These are phyloP conservation scores for Polyodon spathula DNA, from an alignment of 2,113 vertebrate genomes.

Conservation along the genomic window DNA sequence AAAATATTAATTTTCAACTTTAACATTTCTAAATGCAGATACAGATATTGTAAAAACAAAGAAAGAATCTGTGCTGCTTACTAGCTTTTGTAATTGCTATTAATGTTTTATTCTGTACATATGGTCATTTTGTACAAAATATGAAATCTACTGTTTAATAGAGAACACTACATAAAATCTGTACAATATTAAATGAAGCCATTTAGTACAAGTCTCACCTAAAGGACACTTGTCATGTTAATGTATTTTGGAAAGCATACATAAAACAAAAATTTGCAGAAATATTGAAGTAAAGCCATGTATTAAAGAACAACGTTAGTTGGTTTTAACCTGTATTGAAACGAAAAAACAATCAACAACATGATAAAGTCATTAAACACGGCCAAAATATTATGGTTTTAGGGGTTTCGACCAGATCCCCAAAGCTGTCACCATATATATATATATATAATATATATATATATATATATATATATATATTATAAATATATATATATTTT, in stretches of 20 bases:
- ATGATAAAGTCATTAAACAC: too few species aligned
- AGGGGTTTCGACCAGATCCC: too few species aligned
- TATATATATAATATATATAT: not conserved
- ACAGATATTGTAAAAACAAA: conserved; percentile 25
- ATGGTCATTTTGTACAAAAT: conserved; percentile 95
- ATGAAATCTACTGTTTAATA: conserved; percentile 96
- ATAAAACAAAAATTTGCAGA: conserved; percentile 45
- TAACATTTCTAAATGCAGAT: conserved; percentile 42
- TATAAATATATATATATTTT: conserved; percentile 9
- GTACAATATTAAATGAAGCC: conserved; percentile 91
- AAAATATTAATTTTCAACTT: conserved; percentile 42
- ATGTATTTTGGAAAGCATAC: conserved; percentile 55
- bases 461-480: not conserved
- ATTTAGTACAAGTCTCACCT: conserved; percentile 72
- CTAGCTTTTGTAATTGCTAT: conserved; percentile 46
- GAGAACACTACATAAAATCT: conserved; percentile 92
- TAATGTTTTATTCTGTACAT: conserved; percentile 80
- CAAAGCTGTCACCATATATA: conserved; percentile 5
- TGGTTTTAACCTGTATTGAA: too few species aligned
- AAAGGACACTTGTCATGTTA: conserved; percentile 83
- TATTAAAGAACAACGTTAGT: conserved; percentile 68
- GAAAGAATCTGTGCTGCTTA: conserved; percentile 45
- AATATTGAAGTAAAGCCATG: conserved; percentile 61
- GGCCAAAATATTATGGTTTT: too few species aligned
- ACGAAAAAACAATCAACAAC: too few species aligned